Conservation (phyloP, 2,113 vertebrate species). For the Cottus gobio region DNA sequence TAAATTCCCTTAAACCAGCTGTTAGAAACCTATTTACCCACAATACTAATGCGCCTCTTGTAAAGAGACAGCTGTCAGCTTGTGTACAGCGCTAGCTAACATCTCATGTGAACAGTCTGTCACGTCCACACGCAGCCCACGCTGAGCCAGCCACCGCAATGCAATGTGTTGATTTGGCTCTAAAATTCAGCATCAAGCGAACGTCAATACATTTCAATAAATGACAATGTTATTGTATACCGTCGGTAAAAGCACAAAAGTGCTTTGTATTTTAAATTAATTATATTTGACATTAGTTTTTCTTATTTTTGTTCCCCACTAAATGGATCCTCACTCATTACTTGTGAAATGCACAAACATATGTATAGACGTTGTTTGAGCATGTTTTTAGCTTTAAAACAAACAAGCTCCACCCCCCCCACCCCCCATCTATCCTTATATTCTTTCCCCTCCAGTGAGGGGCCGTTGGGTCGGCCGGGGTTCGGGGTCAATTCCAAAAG, state of each 20-base stretch:
- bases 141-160: conserved; percentile 4
- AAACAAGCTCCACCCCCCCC: background rate
- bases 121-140: conserved; percentile 60
- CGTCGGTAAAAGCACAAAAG: background rate
- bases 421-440: background rate
- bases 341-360: background rate
- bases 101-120: conserved; percentile 75
- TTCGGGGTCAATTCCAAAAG: conserved; percentile 76
- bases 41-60: conserved; percentile 71
- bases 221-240: background rate
- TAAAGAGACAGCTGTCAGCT: conserved; percentile 75
- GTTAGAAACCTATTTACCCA: conserved; percentile 77
- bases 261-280: background rate
- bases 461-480: conserved; percentile 60
- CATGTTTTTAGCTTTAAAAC: background rate
- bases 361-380: background rate
- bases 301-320: background rate
- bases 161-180: background rate
- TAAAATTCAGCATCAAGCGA: background rate
- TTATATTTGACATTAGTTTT: background rate
- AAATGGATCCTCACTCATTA: background rate
- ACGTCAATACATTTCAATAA: conserved; percentile 11
- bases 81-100: conserved; percentile 73
- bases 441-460: conserved; percentile 57
- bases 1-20: conserved; percentile 79